Evolutionary conservation across 2,113 vertebrate genomes (phyloP).

Genomic region (Chaetodon trifascialis): DNA sequence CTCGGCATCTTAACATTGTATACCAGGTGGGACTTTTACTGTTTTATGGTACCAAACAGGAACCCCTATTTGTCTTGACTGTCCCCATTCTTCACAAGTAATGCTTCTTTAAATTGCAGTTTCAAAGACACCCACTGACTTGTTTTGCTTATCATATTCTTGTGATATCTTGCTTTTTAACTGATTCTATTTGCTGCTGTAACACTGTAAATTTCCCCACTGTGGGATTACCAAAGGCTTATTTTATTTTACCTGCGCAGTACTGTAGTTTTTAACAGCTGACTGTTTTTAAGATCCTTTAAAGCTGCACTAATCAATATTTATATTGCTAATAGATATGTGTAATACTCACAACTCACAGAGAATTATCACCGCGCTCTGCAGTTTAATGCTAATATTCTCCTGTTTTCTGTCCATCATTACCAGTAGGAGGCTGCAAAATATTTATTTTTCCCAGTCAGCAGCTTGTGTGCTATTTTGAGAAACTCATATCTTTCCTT

Average conservation of each 20-base stretch:
- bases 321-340: neutral
- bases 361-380: too few species aligned
- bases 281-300: too few species aligned
- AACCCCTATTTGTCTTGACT: neutral
- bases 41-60: neutral
- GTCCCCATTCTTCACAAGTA: too few species aligned
- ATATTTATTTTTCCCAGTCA: neutral
- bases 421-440: neutral
- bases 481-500: neutral
- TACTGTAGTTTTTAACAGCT: neutral
- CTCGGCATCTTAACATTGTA: neutral
- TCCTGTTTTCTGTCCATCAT: neutral
- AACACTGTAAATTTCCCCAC: too few species aligned
- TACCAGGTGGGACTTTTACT: neutral
- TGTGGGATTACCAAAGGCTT: too few species aligned
- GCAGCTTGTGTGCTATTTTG: slow-evolving; percentile 25
- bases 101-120: too few species aligned
- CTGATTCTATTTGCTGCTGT: too few species aligned
- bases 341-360: neutral
- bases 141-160: too few species aligned
- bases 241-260: too few species aligned
- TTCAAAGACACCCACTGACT: too few species aligned
- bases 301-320: too few species aligned
- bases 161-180: too few species aligned
- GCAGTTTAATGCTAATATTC: neutral